Base-by-base conservation (phyloP, 2,113 vertebrate genomes). In the Micronycteris hirsuta region DNA sequence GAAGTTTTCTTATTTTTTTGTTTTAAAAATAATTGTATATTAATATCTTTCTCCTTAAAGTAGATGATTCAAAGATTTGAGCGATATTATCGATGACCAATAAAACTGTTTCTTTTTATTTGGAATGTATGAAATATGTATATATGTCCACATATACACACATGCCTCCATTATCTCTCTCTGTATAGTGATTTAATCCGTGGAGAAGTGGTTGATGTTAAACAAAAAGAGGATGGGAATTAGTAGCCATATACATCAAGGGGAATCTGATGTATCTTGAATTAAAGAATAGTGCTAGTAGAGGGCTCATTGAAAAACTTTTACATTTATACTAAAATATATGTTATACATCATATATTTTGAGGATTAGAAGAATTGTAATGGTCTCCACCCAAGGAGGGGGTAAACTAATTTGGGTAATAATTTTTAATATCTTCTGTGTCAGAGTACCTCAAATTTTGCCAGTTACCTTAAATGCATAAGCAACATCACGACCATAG, bases 251-350 rank as follows among this genome's bases (percentile, higher is more conserved):
- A 41, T 14, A 93, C 92, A 71, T 87, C 5, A 49, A 33, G 38
- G 54, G n/a, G 41, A 96, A 91, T 85, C 94, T 88, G 77, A 93
- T 96, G 83, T 61, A 82, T 96, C 65, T 95, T 54, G 58, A 92
- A 70, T 97, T 96, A 92, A 97, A 96, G 96, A 98, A 97, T 5
- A 92, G 14, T 38, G 4, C 24, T 58, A 20, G 4, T 49, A 67
- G 87, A 97, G 96, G 84, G 90, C 77, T 96, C 89, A 97, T 96
- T 95, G 93, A 71, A 86, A 33, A 45, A 93, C 81, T 97, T 97
- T 97, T 74, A 52, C 61, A 54, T 93, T 98, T 95, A 96, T 97
- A 89, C 84, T 95, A 97, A 97, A 96, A 78, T 96, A 93, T 90
- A 96, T 96, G 63, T 93, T 84, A 86, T 68, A n/a, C 17, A n/a